phyloP scores from a whole-genome alignment of 2,113 vertebrate genomes.

The Egretta garzetta region DNA sequence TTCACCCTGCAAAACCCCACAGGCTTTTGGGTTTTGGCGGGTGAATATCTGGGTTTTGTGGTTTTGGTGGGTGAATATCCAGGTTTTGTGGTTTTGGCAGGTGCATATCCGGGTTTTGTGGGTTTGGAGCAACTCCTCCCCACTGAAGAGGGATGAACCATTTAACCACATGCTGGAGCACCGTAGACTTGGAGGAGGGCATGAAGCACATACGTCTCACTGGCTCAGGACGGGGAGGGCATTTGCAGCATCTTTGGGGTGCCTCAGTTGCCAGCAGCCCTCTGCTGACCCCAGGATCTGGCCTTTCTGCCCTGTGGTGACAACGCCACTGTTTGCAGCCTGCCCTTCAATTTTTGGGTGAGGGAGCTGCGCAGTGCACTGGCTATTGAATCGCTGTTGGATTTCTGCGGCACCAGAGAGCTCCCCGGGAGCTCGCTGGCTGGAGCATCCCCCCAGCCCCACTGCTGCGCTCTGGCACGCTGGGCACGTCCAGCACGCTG shows the following conservation, averaged over 20 bases:
- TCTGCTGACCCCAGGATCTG: not conserved
- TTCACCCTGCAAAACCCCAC: not conserved
- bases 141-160: not conserved
- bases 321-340: not conserved
- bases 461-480: accelerated
- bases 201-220: not conserved
- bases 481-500: not conserved
- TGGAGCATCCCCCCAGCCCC: not conserved
- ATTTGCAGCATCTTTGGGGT: too few relatives aligned
- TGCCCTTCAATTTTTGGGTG: not conserved
- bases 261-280: not conserved
- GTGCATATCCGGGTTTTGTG: not conserved
- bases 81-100: not conserved
- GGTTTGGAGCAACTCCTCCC: not conserved
- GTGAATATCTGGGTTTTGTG: too few relatives aligned
- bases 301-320: not conserved
- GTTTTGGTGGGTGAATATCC: too few relatives aligned
- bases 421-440: accelerated
- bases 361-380: accelerated
- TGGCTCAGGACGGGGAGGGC: accelerated
- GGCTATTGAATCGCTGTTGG: not conserved
- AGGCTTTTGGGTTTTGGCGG: not conserved
- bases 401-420: accelerated
- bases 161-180: accelerated
- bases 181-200: not conserved